Percentiles rank a stretch among this genome's conserved stretches.
Evolutionary conservation across 2,113 vertebrate genomes (phyloP).

Genomic region (Cephalopholis sonnerati): DNA sequence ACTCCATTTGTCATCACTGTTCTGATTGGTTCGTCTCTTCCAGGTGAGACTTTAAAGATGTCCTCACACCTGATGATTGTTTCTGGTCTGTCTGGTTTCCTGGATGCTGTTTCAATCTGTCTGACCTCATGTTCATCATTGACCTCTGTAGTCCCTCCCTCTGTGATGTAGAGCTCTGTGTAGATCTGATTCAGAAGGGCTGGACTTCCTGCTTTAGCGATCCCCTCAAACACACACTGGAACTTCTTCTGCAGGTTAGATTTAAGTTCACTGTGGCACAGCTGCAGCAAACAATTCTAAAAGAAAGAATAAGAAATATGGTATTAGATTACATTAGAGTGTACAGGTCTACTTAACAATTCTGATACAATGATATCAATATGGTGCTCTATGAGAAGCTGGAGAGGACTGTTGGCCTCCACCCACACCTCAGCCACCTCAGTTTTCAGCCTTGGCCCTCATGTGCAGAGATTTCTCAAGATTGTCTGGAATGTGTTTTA

Average conservation of each 20-base stretch:
- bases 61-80: background rate
- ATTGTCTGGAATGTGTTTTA: no score
- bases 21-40: background rate
- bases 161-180: conserved; percentile 46
- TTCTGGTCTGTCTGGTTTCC: conserved; percentile 20
- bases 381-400: background rate
- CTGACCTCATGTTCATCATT: conserved; percentile 59
- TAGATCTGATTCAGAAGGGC: conserved; percentile 44
- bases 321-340: background rate
- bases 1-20: conserved; percentile 40
- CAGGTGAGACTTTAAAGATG: conserved; percentile 27
- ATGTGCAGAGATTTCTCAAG: no score
- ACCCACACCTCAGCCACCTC: no score
- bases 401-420: background rate
- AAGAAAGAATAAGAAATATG: background rate
- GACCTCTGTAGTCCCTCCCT: conserved; percentile 26
- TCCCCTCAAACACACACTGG: conserved; percentile 41
- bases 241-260: conserved; percentile 44
- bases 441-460: no score
- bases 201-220: conserved; percentile 23
- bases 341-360: background rate
- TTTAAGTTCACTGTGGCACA: background rate
- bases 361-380: background rate
- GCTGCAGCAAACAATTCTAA: background rate
- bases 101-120: conserved; percentile 53